Evolutionary conservation across 2,888 invertebrate species (phyloP), one percentile per base, ranked within the genome.

Genomic region (Lydus trimaculatus): DNA sequence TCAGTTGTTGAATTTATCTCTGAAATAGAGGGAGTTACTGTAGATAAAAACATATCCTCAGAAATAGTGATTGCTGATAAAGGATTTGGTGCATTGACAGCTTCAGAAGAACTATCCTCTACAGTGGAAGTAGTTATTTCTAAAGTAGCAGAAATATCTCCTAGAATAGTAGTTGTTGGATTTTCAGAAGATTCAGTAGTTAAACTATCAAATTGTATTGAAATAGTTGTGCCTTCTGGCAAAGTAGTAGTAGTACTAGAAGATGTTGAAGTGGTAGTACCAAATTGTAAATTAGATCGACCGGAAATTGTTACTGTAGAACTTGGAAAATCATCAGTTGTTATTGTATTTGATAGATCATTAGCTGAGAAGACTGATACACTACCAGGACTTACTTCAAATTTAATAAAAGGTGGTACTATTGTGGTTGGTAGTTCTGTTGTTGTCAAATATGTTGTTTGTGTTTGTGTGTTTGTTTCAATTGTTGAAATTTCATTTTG

Each of bases 261-360:
- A 59, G 23, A 11, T 48, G 61, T 52, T 33, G 67, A 39, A 64
- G 58, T 66, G 59, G 76, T 78, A 68, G 75, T 70, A 43, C 75
- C 74, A 33, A 72, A 73, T 71, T 76, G 78, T 67, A 74, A 72
- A 83, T 83, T 82, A 86, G 86, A 86, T 82, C 87, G 85, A 75
- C 88, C 87, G 75, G 87, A 84, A 79, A 89, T 84, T 63, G 85
- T 85, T 77, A 87, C 87, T 75, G 89, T 86, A 73, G 88, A 82
- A 78, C 85, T 86, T 67, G 84, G 82, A 86, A 87, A 87, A 85
- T 88, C 88, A 81, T 86, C 86, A 72, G 85, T 85, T 80, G 88
- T 84, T 84, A 85, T 87, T 62, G 75, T 73, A 75, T 83, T 84
- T 76, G 79, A 79, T 58, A 82, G 62, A 76, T 84, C 84, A 72